Percentiles rank a stretch among this genome's conserved stretches.
Evolutionary conservation across 1,140 invertebrate species (phyloP).

Genomic region (Drosophila guanche): DNA sequence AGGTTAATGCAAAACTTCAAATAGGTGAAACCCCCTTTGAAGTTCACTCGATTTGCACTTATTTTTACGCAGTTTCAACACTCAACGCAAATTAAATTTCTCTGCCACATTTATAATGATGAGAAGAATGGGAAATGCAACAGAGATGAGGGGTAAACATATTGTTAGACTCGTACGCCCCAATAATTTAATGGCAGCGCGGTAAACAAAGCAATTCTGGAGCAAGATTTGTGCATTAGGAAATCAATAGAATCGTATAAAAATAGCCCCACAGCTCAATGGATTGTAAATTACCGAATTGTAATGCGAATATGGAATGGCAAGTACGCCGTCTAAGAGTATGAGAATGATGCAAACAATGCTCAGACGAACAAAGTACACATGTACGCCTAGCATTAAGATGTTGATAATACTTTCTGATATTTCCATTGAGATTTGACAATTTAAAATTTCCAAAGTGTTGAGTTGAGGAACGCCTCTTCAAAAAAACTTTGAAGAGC

Average conservation of each 20-base stretch:
- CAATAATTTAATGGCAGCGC: conserved; percentile 47
- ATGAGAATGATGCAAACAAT: conserved; percentile 56
- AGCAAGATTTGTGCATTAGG: conserved; percentile 59
- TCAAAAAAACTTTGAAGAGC: conserved; percentile 13
- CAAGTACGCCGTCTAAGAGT: conserved; percentile 37
- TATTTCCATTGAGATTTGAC: conserved; percentile 32
- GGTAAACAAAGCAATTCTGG: conserved; percentile 61
- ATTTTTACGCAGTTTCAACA: too few species aligned
- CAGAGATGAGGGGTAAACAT: conserved; percentile 47
- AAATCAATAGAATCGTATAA: conserved; percentile 70
- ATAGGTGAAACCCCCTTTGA: too few species aligned
- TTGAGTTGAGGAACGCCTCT: conserved; percentile 6
- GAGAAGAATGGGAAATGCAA: conserved; percentile 38
- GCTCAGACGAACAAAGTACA: conserved; percentile 54
- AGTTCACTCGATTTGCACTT: too few species aligned
- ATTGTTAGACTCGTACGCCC: conserved; percentile 26
- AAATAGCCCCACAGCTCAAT: conserved; percentile 64
- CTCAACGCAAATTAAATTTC: too few species aligned
- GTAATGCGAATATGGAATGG: conserved; percentile 52
- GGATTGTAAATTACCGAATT: conserved; percentile 70
- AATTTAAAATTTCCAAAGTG: conserved; percentile 36
- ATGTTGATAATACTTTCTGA: conserved; percentile 26
- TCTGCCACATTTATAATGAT: conserved; percentile 1
- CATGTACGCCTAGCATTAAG: conserved; percentile 15
- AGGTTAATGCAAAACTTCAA: too few species aligned